Base-by-base conservation (phyloP, 2,888 invertebrate species). In the Lepidochitona cinerea region DNA sequence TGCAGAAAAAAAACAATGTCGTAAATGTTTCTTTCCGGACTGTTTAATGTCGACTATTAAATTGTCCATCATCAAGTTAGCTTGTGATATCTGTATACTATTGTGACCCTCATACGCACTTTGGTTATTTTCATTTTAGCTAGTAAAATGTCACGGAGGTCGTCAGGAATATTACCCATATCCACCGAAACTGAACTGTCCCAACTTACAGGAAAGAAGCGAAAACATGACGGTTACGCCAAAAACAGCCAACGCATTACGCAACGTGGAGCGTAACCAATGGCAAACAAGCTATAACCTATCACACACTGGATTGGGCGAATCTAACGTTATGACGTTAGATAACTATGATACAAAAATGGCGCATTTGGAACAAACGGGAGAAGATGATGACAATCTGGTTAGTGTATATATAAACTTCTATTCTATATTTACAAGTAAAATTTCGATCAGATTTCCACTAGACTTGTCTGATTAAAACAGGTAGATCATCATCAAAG, bases 241-340 rank as follows among this genome's bases (percentile, higher is more conserved):
- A 6, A 75, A 77, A 6, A 84, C 88, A 0, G 88, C 87, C 18
- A 88, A 88, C 71, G 81, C 86, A 0, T 68, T 86, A 35, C 79
- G 87, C 12, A 89, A 90, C 77, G 73, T 89, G 35, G 89, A 90
- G 73, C 77, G 88, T 3, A 79, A 86, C 72, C 89, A 89, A 68
- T 89, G 89, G 89, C 79, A 83, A 74, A 89, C 89, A 23, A 85
- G 84, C 0, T 87, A 90, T 41, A 79, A 88, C 35, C 72, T 83
- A 53, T 81, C 84, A 35, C 85, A 87, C 77, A 87, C 88, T 0
- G 89, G 89, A 0, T 75, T 89, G 0, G 89, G 89, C 0, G 88
- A 88, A 0, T 70, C 80, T 49, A 88, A 89, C 74, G 85, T 88
- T 2, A 79, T 82, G 79, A 80, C 81, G 14, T 81, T 89, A 23